Evolutionary conservation across 2,113 vertebrate species (phyloP), one percentile per base, ranked within the genome.

Genomic region (Centrocercus urophasianus): DNA sequence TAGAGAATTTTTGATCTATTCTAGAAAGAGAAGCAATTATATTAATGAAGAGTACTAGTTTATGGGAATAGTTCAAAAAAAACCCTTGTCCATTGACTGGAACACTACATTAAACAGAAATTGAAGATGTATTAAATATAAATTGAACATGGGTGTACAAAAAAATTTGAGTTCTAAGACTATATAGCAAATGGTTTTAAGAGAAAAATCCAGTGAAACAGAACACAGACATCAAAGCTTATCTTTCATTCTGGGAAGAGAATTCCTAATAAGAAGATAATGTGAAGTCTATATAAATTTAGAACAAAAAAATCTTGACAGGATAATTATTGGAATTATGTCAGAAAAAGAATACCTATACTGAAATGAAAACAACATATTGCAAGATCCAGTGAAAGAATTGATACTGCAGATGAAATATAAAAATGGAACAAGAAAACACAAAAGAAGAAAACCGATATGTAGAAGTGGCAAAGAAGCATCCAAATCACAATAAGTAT

Each of bases 271-370:
- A 40, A 2, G 7, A 7, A 6, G 30, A 77, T 30, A 54, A 63
- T 2, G 14, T 47, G 6, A 73, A 57, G 40, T 61, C 56, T 36
- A 57, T 20, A 59, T 22, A 56, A 50, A 84, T 12, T 54, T 64
- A 67, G 87, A 93, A 36, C 20, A 81, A 78, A 93, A 54, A 94
- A 82, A 25, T 42, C 34, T 43, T 85, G 71, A 85, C 52, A 79
- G 27, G 52, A 50, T 89, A 75, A 72, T 88, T 87, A 65, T 61
- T 91, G 21, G 47, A 87, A 72, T 94, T 89, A 52, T 76, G 34
- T 85, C 38, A 82, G 34, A 91, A 91, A 43, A 25, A 78, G 20
- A 18, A 32, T 76, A 66, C 34, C 48, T 83, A 8, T 25, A 61
- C 14, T 82, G 54, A 79, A 89, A 79, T n/a, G 36, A 73, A 76